phyloP scores from a whole-genome alignment of 1,140 invertebrate species.

The Gonatopus flavifemur region DNA sequence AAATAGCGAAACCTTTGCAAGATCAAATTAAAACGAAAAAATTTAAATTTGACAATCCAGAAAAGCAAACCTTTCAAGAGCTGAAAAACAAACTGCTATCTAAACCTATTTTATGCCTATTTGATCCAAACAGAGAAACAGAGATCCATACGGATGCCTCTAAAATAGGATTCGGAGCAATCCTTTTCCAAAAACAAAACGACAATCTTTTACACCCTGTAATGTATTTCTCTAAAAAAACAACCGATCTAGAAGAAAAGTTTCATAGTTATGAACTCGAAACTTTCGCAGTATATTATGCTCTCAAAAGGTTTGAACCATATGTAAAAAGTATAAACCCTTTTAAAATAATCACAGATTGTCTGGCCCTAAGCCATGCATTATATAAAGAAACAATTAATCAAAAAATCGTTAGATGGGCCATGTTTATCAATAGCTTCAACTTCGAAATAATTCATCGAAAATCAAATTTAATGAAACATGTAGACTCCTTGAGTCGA shows the following conservation, averaged over 20 bases:
- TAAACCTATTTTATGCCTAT: neutral
- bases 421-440: neutral
- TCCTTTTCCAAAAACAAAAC: neutral
- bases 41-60: neutral
- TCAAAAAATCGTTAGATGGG: neutral
- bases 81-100: neutral
- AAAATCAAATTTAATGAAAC: neutral
- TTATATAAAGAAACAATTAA: neutral
- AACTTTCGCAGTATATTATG: neutral
- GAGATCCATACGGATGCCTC: neutral
- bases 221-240: neutral
- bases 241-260: neutral
- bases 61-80: neutral
- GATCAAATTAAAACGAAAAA: neutral
- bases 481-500: neutral
- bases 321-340: neutral
- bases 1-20: neutral
- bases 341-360: conserved; percentile 1
- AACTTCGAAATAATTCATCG: neutral
- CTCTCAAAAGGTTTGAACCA: neutral
- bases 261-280: neutral
- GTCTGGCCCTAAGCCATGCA: neutral
- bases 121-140: neutral
- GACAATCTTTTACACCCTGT: neutral
- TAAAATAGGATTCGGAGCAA: neutral